phyloP scores from a whole-genome alignment of 1,140 invertebrate species.

The Colletes latitarsis region DNA sequence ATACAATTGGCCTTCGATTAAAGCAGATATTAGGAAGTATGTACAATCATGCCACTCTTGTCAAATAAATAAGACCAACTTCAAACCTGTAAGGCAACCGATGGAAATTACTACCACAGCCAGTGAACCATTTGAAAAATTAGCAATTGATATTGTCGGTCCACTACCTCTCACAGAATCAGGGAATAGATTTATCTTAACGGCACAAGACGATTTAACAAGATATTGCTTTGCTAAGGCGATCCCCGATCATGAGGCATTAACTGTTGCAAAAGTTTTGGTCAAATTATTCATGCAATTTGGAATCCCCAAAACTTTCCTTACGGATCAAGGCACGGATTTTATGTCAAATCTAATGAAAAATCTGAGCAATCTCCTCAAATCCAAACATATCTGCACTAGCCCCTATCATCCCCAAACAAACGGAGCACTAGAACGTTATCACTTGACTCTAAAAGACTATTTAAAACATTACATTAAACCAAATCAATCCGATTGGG shows the following conservation, averaged over 20 bases:
- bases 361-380: conserved; percentile 51
- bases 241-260: conserved; percentile 56
- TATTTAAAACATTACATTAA: conserved; percentile 33
- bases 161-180: no score
- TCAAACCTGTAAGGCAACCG: no score
- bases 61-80: no score
- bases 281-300: conserved; percentile 43
- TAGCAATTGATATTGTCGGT: no score
- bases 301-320: conserved; percentile 67
- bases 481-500: no score
- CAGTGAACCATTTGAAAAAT: no score
- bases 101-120: no score
- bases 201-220: background rate
- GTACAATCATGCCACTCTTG: no score
- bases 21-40: no score
- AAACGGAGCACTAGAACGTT: no score
- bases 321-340: conserved; percentile 68
- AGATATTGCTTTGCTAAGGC: background rate
- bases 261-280: conserved; percentile 53
- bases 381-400: conserved; percentile 68
- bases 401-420: no score
- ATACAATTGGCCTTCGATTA: background rate
- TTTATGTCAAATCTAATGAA: conserved; percentile 68
- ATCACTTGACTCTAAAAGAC: no score
- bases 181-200: background rate